These are phyloP conservation scores for Eublepharis macularius DNA, from an alignment of 2,113 vertebrate genomes.

Conservation along the genomic window DNA sequence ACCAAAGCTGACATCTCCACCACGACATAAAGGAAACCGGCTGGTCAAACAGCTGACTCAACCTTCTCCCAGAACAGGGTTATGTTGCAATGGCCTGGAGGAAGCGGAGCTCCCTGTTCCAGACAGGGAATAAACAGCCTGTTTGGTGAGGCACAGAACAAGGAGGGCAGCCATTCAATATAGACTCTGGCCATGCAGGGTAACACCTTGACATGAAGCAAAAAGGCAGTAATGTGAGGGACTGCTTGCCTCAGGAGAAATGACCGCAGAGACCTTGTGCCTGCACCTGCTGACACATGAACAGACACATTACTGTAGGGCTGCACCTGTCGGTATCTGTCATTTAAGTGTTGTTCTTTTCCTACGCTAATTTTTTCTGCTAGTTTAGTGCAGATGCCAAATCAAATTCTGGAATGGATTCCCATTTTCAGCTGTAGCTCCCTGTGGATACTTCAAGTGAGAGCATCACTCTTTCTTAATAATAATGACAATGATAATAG, in stretches of 20 bases:
- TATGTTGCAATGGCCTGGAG: slow-evolving; percentile 4
- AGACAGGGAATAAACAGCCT: slow-evolving; percentile 25
- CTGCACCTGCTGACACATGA: not conserved
- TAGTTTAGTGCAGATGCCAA: not conserved
- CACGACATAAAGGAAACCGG: not conserved
- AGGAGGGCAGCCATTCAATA: not conserved
- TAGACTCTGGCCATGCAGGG: not conserved
- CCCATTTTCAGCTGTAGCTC: not conserved
- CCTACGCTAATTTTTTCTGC: not conserved
- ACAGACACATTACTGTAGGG: not conserved
- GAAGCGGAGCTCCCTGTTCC: slow-evolving; percentile 11
- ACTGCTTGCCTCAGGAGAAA: not conserved
- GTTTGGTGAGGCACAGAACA: not conserved
- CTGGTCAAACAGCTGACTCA: not conserved
- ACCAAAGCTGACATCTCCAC: not conserved
- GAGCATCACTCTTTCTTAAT: too few species aligned
- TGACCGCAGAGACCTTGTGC: slow-evolving; percentile 18
- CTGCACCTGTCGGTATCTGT: not conserved
- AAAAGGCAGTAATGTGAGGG: slow-evolving; percentile 12
- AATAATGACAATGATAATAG: too few species aligned
- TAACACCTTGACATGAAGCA: slow-evolving; percentile 1
- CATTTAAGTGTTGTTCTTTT: not conserved
- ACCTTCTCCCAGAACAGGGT: not conserved
- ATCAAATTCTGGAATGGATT: not conserved
- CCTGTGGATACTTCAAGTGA: too few species aligned